phyloP scores from a whole-genome alignment of 2,113 vertebrate species.

The Onychostruthus taczanowskii region DNA sequence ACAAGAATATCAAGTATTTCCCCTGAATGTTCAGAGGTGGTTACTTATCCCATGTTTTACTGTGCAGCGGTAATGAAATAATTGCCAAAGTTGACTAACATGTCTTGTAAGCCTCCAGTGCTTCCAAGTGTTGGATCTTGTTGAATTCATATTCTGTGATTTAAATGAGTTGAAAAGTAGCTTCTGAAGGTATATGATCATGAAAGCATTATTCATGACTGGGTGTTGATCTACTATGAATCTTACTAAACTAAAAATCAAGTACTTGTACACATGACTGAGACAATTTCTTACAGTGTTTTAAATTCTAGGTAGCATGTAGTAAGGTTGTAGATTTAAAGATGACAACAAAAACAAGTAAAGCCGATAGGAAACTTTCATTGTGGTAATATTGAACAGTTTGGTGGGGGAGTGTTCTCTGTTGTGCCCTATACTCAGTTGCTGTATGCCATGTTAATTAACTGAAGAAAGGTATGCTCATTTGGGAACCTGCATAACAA shows the following conservation, averaged over 20 bases:
- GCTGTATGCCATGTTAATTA: neutral
- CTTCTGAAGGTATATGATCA: neutral
- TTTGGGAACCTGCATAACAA: neutral
- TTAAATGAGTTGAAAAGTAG: neutral
- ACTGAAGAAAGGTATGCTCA: neutral
- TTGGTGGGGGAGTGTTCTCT: neutral
- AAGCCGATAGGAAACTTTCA: neutral
- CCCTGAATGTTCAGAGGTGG: neutral
- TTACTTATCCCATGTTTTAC: neutral
- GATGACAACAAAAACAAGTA: neutral
- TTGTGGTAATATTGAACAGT: neutral
- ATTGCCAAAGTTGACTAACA: neutral
- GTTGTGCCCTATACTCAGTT: neutral
- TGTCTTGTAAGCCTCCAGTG: neutral
- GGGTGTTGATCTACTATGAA: neutral
- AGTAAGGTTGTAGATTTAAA: neutral
- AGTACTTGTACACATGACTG: neutral
- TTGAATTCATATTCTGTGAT: neutral
- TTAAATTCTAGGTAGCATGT: neutral
- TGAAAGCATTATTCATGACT: neutral
- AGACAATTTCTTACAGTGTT: neutral
- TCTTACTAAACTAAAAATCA: neutral
- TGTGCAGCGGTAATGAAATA: neutral
- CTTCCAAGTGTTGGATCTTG: neutral
- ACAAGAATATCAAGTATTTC: neutral